Evolutionary conservation across 2,888 invertebrate species (phyloP), one percentile per base, ranked within the genome.

Genomic region (Ornithoptera priamus): DNA sequence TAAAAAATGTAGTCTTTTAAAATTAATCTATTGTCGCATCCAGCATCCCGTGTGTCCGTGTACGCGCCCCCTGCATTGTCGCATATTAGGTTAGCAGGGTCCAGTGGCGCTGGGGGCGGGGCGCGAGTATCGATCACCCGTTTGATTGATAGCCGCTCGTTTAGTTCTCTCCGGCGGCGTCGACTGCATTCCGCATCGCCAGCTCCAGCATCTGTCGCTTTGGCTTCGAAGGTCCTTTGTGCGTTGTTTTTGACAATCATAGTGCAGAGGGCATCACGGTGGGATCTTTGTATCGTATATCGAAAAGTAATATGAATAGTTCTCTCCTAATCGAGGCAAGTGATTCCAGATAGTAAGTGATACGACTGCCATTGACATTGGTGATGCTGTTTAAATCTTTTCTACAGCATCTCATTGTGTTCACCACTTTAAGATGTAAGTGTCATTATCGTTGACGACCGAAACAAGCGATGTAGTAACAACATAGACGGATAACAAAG

Each of bases 21-120:
- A 10, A 39, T 39, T 10, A 39, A 7, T 39, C 8, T 39, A 39
- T 39, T 66, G 53, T 62, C 53, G 53, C 74, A 78, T 86, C 84
- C 75, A 84, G 84, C 77, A 53, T 42, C 22, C 15, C 75, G 10
- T 18, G 72, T 65, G 73, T 78, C 70, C 63, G 69, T 72, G 72
- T 22, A 46, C 56, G 36, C 77, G 81, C 82, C 88, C 87, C 89
- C 83, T 81, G 74, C 77, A 76, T 78, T 77, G 18, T 83, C 84
- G 83, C 80, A 88, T 90, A 91, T 90, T 92, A 83, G 90, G 91
- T 91, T 92, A 92, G 88, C 85, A 87, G 89, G 85, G 82, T 87
- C 82, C 79, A 74, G 72, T 83, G 85, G 79, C 80, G 84, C 72
- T 77, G 79, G 83, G 81, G 75, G 76, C 74, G 75, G 75, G 75